Conservation (phyloP, 2,888 invertebrate genomes). For the Synergus laeviventris region DNA sequence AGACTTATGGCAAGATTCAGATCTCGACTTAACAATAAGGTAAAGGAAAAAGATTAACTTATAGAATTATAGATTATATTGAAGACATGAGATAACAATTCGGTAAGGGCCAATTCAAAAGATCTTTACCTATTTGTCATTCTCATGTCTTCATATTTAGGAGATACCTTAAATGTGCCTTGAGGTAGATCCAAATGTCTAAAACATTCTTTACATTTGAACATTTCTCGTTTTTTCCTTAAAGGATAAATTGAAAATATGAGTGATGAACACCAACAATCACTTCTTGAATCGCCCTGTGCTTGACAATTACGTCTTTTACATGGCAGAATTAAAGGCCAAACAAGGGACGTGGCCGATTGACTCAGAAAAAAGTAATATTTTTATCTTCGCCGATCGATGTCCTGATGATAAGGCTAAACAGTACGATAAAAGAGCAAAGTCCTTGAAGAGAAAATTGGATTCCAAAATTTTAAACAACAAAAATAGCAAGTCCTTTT, state of each 20-base stretch:
- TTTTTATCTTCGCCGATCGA: constrained; percentile 17
- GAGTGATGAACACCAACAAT: not conserved
- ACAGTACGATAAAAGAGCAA: not conserved
- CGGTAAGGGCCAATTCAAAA: not conserved
- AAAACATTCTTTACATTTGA: not conserved
- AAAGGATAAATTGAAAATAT: not conserved
- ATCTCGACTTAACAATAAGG: constrained; percentile 37
- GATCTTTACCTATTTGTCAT: not conserved
- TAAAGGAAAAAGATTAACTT: constrained; percentile 32
- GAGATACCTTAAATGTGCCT: not conserved
- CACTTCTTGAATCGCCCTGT: constrained; percentile 25
- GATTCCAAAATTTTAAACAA: not conserved
- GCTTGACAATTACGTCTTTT: constrained; percentile 36
- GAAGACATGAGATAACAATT: not conserved
- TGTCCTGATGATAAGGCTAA: constrained; percentile 32
- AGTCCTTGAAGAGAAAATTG: not conserved
- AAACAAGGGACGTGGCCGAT: constrained; percentile 2
- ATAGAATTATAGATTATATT: not conserved
- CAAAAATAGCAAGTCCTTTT: not conserved
- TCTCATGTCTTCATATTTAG: not conserved
- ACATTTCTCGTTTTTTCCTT: not conserved
- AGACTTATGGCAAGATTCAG: constrained; percentile 47
- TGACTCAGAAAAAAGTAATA: not conserved
- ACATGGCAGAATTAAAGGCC: constrained; percentile 35
- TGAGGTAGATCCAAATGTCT: constrained; percentile 13